phyloP scores from a whole-genome alignment of 2,888 invertebrate species.

The Catocala sponsa region DNA sequence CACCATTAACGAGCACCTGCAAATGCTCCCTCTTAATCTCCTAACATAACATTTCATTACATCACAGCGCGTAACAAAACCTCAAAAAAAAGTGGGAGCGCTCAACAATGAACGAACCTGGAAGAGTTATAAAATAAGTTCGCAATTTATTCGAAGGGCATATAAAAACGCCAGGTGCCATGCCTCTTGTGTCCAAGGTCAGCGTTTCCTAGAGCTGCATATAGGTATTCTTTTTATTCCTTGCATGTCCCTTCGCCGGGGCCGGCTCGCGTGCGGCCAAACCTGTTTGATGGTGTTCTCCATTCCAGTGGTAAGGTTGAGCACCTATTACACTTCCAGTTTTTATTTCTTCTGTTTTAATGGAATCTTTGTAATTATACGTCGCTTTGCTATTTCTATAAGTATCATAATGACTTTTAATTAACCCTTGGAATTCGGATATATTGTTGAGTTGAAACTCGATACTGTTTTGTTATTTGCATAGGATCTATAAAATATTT shows the following conservation, averaged over 20 bases:
- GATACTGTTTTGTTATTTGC: neutral
- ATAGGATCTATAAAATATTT: neutral
- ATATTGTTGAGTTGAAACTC: constrained; percentile 7
- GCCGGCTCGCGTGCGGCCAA: constrained; percentile 84
- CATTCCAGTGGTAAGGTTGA: constrained; percentile 76
- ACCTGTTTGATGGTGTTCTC: constrained; percentile 82
- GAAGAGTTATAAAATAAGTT: constrained; percentile 78
- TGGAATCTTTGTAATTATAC: constrained; percentile 63
- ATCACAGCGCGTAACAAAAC: constrained; percentile 54
- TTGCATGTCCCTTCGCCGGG: constrained; percentile 82
- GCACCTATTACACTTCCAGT: constrained; percentile 72
- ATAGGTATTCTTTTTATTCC: constrained; percentile 85
- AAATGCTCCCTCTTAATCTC: constrained; percentile 40
- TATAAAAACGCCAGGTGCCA: constrained; percentile 87
- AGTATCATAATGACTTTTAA: constrained; percentile 52
- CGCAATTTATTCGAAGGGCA: constrained; percentile 83
- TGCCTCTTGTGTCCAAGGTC: constrained; percentile 85
- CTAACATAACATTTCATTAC: constrained; percentile 61
- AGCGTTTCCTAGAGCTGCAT: constrained; percentile 87
- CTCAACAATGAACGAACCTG: constrained; percentile 52
- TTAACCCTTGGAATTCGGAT: constrained; percentile 35
- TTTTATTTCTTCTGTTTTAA: constrained; percentile 68
- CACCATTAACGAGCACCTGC: constrained; percentile 50
- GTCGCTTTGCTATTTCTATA: constrained; percentile 50
- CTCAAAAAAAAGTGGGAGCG: constrained; percentile 45